These are phyloP conservation scores for Megalonaias nervosa DNA, from an alignment of 1,140 invertebrate genomes.

Conservation along the genomic window DNA sequence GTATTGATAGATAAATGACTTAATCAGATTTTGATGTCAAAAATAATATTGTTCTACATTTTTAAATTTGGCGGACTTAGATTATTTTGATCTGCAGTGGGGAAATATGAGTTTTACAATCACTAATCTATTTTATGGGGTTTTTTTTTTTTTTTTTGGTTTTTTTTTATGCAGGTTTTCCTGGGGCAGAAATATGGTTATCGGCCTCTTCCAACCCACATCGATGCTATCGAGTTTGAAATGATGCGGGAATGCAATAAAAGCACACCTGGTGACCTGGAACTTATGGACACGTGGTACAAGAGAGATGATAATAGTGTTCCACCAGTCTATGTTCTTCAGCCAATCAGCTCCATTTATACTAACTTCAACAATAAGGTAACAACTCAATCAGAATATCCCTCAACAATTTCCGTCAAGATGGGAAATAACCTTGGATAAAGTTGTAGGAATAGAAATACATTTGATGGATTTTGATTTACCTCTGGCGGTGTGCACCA, in stretches of 20 bases:
- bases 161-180: conserved; percentile 80
- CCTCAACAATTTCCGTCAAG: too few relatives aligned
- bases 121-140: conserved; percentile 21
- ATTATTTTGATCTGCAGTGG: too few relatives aligned
- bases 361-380: conserved; percentile 99
- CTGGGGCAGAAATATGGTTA: conserved; percentile 99
- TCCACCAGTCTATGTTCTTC: conserved; percentile 89
- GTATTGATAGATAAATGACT: too few relatives aligned
- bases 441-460: too few relatives aligned
- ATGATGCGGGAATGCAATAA: conserved; percentile 88
- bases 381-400: conserved; percentile 2
- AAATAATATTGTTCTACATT: too few relatives aligned
- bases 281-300: conserved; percentile 94
- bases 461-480: too few relatives aligned
- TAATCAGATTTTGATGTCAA: too few relatives aligned
- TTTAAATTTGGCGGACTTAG: too few relatives aligned
- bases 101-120: too few relatives aligned
- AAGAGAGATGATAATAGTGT: conserved; percentile 97
- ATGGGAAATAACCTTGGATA: too few relatives aligned
- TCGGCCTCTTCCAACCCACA: conserved; percentile 95
- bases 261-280: conserved; percentile 82
- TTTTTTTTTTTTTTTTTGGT: too few relatives aligned
- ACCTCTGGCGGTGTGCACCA: too few relatives aligned
- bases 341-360: conserved; percentile 97
- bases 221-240: conserved; percentile 90